These are phyloP conservation scores for Brachyhypopomus occidentalis DNA, from an alignment of 2,113 vertebrate species.

Conservation along the genomic window DNA sequence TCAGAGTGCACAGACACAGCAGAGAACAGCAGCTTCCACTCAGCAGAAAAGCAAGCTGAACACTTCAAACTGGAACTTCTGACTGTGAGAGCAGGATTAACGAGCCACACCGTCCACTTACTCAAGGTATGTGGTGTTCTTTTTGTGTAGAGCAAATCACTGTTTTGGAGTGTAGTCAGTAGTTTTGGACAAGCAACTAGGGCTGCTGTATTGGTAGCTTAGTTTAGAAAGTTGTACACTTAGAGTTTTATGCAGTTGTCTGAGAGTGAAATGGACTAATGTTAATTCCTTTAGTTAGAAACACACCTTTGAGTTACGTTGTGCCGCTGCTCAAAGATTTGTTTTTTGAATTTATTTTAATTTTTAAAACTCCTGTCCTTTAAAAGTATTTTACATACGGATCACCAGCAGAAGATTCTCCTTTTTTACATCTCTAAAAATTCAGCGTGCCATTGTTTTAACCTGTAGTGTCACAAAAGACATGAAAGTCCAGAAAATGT, in stretches of 20 bases:
- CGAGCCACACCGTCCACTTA: not conserved
- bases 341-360: too few species aligned
- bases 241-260: too few species aligned
- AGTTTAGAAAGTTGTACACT: too few species aligned
- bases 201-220: not conserved
- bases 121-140: constrained; percentile 26
- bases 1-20: constrained; percentile 21
- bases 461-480: not conserved
- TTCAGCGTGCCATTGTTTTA: too few species aligned
- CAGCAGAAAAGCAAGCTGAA: not conserved
- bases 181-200: not conserved
- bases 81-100: constrained; percentile 8
- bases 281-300: too few species aligned
- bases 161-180: not conserved
- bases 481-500: not conserved
- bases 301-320: too few species aligned
- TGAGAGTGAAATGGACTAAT: too few species aligned
- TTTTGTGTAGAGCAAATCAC: not conserved
- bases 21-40: constrained; percentile 1
- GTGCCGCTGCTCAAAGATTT: too few species aligned
- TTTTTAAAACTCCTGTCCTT: too few species aligned
- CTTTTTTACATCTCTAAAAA: too few species aligned
- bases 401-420: too few species aligned
- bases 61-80: not conserved
- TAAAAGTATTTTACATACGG: too few species aligned